Evolutionary conservation across 2,888 invertebrate species (phyloP), one percentile per base, ranked within the genome.

Genomic region (Drosophila antonietae): DNA sequence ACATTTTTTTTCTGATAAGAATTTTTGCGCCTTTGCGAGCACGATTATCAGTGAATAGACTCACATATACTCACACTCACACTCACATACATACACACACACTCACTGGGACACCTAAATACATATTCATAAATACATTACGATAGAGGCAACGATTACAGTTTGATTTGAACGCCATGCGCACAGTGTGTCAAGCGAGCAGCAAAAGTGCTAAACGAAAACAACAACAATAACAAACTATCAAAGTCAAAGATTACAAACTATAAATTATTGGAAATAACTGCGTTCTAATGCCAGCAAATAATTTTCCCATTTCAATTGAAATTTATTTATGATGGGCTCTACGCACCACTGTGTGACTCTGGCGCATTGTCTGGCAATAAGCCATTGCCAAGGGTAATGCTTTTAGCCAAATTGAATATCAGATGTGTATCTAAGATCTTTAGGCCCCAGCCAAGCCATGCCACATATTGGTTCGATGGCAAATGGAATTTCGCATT

Each of bases 101-200:
- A 46, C 37, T 60, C 33, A 68, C 55, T 55, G 46, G 44, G 23
- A 52, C 37, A 56, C 18, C 41, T 23, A 51, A 63, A 60, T 44
- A 67, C 66, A 69, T 66, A 66, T 63, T 87, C 81, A 81, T 78
- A 83, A 81, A 82, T 80, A 78, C 64, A 75, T 83, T 78, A 78
- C 59, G 78, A 82, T 83, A 82, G 66, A 63, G 68, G 61, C 53
- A 67, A 43, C 78, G 83, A 84, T 82, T 84, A 80, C 75, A 80
- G 70, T 84, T 82, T 75, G 71, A 82, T 84, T 84, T 75, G 63
- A 62, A 59, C 68, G 57, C 60, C 52, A 20, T 31, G 10, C 46
- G 83, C 87, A 74, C 49, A 51, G 49, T 51, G 80, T 86, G 84
- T 71, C 62, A 1, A 31, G 8, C 31, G 2, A n/a, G 5, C 20